Evolutionary conservation across 1,140 invertebrate genomes (phyloP), one percentile per base, ranked within the genome.

Genomic region (Propsilocerus akamusi): DNA sequence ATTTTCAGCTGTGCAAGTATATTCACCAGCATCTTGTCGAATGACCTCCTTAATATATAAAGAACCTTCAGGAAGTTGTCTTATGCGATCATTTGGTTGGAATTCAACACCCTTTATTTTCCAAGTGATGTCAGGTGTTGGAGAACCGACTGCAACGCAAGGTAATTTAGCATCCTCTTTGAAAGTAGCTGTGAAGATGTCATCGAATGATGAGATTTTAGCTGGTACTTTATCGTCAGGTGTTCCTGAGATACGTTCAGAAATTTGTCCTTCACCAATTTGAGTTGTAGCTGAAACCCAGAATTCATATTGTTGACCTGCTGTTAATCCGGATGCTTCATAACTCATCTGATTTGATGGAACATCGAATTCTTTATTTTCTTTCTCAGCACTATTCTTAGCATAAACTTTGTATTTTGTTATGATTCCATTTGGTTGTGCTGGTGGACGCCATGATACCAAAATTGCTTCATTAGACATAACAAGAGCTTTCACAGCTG

Each of bases 201-300:
- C 86, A 63, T 91, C 87, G 64, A 93, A 93, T 0, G 87, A 92
- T 34, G 87, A 87, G 56, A 91, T 91, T 64, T 89, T 90, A 5
- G 88, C 87, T 46, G 91, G 90, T 53, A 93, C 90, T 73, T 86
- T 83, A 53, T 77, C 79, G 54, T 79, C 87, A 22, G 87, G 85
- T 57, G 83, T 81, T 50, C 89, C 76, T 7, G 79, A 79, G 28
- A 89, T 86, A 48, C 83, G 82, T 57, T 87, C 84, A 23, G 87
- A 91, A 32, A 82, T 75, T 68, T 88, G 83, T 30, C 90, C 89
- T 76, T 94, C 90, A 5, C 90, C 90, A 58, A 93, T 91, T 52
- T 84, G 83, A 0, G 90, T 95, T 46, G 86, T 88, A 30, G 89
- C 89, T 11, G 89, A 93, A 0, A 95, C 88, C 88, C 89, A 94